Base-by-base conservation (phyloP, 2,113 vertebrate genomes). In the Sapajus apella region DNA sequence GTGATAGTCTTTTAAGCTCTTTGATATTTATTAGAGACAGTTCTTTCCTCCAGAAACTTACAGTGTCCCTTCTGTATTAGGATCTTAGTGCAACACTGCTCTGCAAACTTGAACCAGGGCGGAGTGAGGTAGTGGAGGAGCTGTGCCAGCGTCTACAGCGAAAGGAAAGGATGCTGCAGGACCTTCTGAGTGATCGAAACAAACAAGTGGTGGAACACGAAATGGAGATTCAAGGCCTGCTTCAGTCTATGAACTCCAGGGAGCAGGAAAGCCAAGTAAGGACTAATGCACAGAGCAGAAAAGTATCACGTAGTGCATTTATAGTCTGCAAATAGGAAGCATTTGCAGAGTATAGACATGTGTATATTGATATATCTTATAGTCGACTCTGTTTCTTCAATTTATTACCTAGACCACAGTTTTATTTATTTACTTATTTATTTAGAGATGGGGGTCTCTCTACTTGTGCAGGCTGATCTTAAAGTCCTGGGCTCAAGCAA, bases 161-260 rank as follows among this genome's bases (percentile, higher is more conserved):
- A 16, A 99, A 99, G 75, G 99, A 99, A 94, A 98, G 98, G 81
- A 98, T 99, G 98, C 98, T 99, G 87, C 99, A 99, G 98, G 99
- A 99, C 40, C 98, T 99, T n/a, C 98, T 99, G 1, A 98, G 97
- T 0, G 99, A 99, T 93, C 98, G 98, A 4, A 99, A 94, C 90
- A 97, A 11, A 6, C 99, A 99, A 82, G 97, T 98, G 0, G 91
- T 98, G 97, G 99, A 99, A 79, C 99, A 99, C 2, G 98, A 99
- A 87, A 89, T 98, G 43, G 99, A 99, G 97, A 98, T 99, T 86
- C 99, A 98, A 96, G 98, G 98, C 87, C 98, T 99, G 96, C 98
- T 99, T 32, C 98, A 98, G 88, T 97, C 98, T 11, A 16, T 99
- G 97, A 94, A 95, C 87, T 30, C 97, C 98, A 99, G 99, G 96